Conservation (phyloP, 1,140 invertebrate genomes). For the Anagrus nilaparvatae region DNA sequence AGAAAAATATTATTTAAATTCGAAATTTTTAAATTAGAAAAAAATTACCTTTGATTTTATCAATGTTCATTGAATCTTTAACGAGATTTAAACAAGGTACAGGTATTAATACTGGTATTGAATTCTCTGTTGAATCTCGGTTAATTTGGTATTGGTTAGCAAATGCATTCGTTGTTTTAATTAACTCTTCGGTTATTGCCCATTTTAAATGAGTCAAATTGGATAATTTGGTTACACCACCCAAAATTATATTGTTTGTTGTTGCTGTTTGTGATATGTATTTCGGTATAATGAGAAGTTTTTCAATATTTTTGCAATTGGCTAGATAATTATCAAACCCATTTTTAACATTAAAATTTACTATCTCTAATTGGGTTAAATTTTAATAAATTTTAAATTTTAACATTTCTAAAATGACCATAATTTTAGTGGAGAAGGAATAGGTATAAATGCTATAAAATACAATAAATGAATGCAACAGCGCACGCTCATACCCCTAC, state of each 20-base stretch:
- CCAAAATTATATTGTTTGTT: slow-evolving; percentile 67
- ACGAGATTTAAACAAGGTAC: slow-evolving; percentile 51
- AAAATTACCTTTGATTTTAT: background rate
- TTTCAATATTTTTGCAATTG: slow-evolving; percentile 58
- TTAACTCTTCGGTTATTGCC: slow-evolving; percentile 67
- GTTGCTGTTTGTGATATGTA: slow-evolving; percentile 75
- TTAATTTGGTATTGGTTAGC: slow-evolving; percentile 56
- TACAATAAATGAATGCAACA: too few species aligned
- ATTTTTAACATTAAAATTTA: slow-evolving; percentile 71
- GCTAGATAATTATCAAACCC: slow-evolving; percentile 63
- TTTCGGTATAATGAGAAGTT: slow-evolving; percentile 69
- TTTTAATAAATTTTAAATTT: too few species aligned
- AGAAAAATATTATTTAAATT: slow-evolving; percentile 7
- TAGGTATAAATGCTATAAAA: too few species aligned
- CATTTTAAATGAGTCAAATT: slow-evolving; percentile 63
- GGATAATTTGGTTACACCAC: slow-evolving; percentile 60
- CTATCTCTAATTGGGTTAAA: slow-evolving; percentile 58
- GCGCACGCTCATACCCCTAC: too few species aligned
- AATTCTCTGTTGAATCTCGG: slow-evolving; percentile 50
- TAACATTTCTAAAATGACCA: too few species aligned
- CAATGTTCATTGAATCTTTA: slow-evolving; percentile 18
- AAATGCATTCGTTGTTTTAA: slow-evolving; percentile 67
- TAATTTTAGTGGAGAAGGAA: too few species aligned
- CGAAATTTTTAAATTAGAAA: background rate
- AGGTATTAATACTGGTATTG: slow-evolving; percentile 69